Evolutionary conservation across 2,797 vertebrate species (phyloP).

Genomic region (Discoglossus pictus): DNA sequence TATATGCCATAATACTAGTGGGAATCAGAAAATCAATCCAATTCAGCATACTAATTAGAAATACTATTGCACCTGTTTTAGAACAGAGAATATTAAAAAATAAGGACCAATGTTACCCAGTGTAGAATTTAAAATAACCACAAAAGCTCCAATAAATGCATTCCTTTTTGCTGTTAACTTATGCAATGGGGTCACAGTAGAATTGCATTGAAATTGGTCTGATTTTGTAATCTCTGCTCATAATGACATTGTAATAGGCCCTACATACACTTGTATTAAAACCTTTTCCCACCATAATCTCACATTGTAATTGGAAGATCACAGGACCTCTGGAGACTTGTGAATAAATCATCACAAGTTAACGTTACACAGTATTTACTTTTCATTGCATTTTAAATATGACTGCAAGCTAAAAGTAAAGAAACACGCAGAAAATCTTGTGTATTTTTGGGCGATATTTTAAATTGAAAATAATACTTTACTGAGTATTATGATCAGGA

Average conservation of each 20-base stretch:
- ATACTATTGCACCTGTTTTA: constrained; percentile 42
- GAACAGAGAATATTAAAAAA: constrained; percentile 40
- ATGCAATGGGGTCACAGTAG: constrained; percentile 66
- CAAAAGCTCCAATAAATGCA: constrained; percentile 45
- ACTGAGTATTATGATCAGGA: not conserved
- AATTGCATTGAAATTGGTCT: constrained; percentile 70
- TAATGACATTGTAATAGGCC: constrained; percentile 69
- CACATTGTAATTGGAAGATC: constrained; percentile 55
- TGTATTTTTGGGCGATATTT: constrained; percentile 37
- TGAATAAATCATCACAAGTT: constrained; percentile 51
- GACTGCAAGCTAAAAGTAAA: constrained; percentile 37
- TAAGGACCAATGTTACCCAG: constrained; percentile 30
- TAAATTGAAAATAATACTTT: constrained; percentile 10
- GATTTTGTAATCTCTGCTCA: constrained; percentile 68
- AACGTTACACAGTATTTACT: constrained; percentile 48
- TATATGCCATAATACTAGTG: constrained; percentile 28
- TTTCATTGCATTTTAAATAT: constrained; percentile 49
- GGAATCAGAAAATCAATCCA: constrained; percentile 46
- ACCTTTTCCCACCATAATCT: constrained; percentile 66
- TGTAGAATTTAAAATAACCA: constrained; percentile 42
- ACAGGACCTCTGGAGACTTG: constrained; percentile 42
- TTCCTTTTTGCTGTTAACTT: constrained; percentile 50
- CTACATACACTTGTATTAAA: constrained; percentile 58
- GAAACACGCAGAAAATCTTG: constrained; percentile 24
- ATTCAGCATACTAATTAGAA: constrained; percentile 48